phyloP scores from a whole-genome alignment of 2,113 vertebrate genomes.

The Accipiter virgatus region DNA sequence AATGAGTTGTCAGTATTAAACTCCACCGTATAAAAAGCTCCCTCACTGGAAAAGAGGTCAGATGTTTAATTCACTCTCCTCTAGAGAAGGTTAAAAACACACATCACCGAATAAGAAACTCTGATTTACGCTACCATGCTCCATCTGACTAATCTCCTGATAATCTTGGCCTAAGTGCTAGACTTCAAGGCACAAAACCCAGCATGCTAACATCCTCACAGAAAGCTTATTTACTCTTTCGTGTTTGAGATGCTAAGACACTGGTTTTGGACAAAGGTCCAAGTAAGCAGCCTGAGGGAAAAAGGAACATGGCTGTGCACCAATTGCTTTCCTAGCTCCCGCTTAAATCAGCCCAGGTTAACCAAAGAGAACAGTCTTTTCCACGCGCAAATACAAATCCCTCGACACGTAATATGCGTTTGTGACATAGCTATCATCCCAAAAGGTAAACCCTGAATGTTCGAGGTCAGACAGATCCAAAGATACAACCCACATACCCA shows the following conservation, averaged over 20 bases:
- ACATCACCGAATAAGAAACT: background rate
- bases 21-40: background rate
- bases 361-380: background rate
- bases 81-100: slow-evolving; percentile 2
- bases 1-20: slow-evolving; percentile 40
- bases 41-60: slow-evolving; percentile 51
- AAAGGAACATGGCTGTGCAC: slow-evolving; percentile 1
- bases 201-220: background rate
- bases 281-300: slow-evolving; percentile 20
- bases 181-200: slow-evolving; percentile 26
- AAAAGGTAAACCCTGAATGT: background rate
- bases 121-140: slow-evolving; percentile 12
- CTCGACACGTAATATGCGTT: background rate
- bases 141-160: slow-evolving; percentile 19
- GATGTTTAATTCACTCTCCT: slow-evolving; percentile 43
- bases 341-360: background rate
- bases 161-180: slow-evolving; percentile 51
- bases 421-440: background rate
- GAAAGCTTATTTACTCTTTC: slow-evolving; percentile 20
- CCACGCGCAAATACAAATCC: background rate
- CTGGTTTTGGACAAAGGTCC: background rate
- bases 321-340: slow-evolving; percentile 27
- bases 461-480: background rate
- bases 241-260: background rate
- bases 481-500: background rate